Conservation (phyloP, 2,797 vertebrate genomes). For the Linurgus olivaceus region DNA sequence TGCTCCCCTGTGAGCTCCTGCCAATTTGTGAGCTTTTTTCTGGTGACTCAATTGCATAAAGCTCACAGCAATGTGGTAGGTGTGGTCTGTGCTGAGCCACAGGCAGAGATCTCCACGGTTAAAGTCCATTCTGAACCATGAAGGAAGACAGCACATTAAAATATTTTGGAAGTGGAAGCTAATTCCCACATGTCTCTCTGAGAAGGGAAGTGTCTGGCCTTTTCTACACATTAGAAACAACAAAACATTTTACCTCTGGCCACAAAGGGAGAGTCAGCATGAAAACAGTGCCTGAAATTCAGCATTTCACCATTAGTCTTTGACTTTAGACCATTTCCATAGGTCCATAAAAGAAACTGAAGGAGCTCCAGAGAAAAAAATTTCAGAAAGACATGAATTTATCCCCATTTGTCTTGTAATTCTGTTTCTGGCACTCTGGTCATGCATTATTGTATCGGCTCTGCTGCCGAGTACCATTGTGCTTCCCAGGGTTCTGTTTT, state of each 20-base stretch:
- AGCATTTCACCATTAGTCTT: not conserved
- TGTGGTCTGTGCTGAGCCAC: not conserved
- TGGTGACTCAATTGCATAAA: not conserved
- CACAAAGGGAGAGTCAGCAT: not conserved
- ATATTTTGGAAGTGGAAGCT: not conserved
- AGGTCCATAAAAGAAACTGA: not conserved
- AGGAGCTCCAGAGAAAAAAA: not conserved
- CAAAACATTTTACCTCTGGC: not conserved
- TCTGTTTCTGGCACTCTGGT: not conserved
- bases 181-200: not conserved
- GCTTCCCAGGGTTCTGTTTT: not conserved
- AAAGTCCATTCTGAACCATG: not conserved
- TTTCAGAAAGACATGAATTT: not conserved
- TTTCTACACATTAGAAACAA: not conserved
- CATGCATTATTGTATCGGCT: not conserved
- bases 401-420: not conserved
- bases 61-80: not conserved
- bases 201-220: not conserved
- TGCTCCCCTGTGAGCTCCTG: constrained; percentile 33
- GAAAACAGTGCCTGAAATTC: not conserved
- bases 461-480: not conserved
- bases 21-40: constrained; percentile 12
- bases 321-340: not conserved
- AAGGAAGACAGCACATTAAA: not conserved
- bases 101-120: not conserved